Evolutionary conservation across 2,888 invertebrate species (phyloP).

Genomic region (Argyra leucocephala): DNA sequence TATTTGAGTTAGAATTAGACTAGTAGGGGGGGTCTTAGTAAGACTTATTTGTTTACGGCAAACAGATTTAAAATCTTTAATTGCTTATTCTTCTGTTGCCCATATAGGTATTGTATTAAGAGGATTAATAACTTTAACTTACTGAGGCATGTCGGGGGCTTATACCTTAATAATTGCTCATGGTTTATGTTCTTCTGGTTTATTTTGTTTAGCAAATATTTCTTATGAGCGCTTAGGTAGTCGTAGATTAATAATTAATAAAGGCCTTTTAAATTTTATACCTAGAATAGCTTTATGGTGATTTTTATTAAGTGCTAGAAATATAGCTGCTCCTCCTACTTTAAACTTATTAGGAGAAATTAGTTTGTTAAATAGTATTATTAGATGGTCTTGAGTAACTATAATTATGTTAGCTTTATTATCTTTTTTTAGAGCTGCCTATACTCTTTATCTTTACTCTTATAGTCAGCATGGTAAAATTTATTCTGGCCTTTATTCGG

Average conservation of each 20-base stretch:
- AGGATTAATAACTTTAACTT: slow-evolving; percentile 49
- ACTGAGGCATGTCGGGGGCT: slow-evolving; percentile 47
- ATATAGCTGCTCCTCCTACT: too few species aligned
- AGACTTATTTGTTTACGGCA: slow-evolving; percentile 63
- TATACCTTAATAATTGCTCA: slow-evolving; percentile 55
- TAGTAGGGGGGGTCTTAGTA: slow-evolving; percentile 50
- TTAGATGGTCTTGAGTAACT: too few species aligned
- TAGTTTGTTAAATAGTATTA: too few species aligned
- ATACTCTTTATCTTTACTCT: slow-evolving; percentile 49
- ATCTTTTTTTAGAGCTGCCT: slow-evolving; percentile 56
- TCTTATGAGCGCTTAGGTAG: slow-evolving; percentile 52
- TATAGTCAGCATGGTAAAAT: slow-evolving; percentile 53
- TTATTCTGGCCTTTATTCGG: slow-evolving; percentile 46
- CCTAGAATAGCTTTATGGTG: too few species aligned
- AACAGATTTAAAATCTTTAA: slow-evolving; percentile 59
- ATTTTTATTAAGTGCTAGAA: too few species aligned
- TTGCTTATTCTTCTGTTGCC: slow-evolving; percentile 60
- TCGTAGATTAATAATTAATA: slow-evolving; percentile 54
- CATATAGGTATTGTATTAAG: slow-evolving; percentile 58
- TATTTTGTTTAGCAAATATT: slow-evolving; percentile 59
- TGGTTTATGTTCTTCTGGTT: slow-evolving; percentile 56
- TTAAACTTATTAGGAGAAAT: too few species aligned
- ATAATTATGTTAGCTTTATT: slow-evolving; percentile 49
- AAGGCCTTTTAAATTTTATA: too few species aligned
- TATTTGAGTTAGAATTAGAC: slow-evolving; percentile 48